Base-by-base conservation (phyloP, 2,113 vertebrate genomes). In the Xenus cinereus region DNA sequence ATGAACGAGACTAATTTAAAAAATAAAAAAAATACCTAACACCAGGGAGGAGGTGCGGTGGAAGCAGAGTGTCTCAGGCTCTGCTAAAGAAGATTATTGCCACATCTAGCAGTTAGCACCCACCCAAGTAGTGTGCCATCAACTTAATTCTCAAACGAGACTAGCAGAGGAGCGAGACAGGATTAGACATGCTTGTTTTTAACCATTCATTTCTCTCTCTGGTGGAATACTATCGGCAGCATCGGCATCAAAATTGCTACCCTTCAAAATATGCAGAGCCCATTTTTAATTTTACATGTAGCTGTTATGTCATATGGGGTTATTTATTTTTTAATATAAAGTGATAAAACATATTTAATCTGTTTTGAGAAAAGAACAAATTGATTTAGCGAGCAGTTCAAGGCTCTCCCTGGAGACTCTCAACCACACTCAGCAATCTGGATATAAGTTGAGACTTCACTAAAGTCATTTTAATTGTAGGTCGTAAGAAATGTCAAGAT, bases 101-200 rank as follows among this genome's bases (percentile, higher is more conserved):
- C 82, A 89, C 85, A 95, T 95, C 76, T 59, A 87, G 89, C 84
- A 89, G 73, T 91, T 62, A 94, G 94, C 81, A 97, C 87, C 94
- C 94, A 97, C 95, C 94, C 95, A 95, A 95, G 83, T 33, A 74
- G 92, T 32, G 50, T 77, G 88, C 80, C 78, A 94, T 95, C 94
- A 89, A 72, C 59, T 89, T 93, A 93, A 95, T 92, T 94, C 94
- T 96, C 91, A 88, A 95, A 94, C 1, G 6, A 95, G 92, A 95
- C 95, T 46, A 96, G 91, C 89, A 94, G 76, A 94, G 91, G 33
- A 92, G 74, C 0, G 0, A 90, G 92, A 95, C 97, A 97, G 87
- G 97, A 97, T 97, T 88, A 96, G 97, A 96, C 96, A 96, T 95
- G 97, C 91, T 97, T 91, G 92, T 56, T 97, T 97, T 97, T 95